These are phyloP conservation scores for Ferdinandea cuprea DNA, from an alignment of 2,888 invertebrate species.

Conservation along the genomic window DNA sequence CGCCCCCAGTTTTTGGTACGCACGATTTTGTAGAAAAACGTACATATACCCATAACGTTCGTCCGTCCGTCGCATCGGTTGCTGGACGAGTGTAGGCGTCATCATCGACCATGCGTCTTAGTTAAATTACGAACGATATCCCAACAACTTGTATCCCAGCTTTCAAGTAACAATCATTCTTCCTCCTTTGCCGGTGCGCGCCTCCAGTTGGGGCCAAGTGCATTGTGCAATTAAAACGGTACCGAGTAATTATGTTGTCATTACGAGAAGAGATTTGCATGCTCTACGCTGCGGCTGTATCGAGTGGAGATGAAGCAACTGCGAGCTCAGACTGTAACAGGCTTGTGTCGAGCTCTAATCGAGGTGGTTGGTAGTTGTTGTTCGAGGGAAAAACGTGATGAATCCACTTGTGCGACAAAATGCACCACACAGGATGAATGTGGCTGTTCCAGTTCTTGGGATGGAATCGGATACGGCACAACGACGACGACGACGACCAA, in stretches of 20 bases:
- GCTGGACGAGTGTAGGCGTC: conserved; percentile 60
- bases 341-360: conserved; percentile 36
- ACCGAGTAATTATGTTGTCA: conserved; percentile 74
- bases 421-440: conserved; percentile 70
- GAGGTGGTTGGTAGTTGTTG: conserved; percentile 35
- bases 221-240: conserved; percentile 75
- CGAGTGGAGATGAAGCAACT: conserved; percentile 28
- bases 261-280: conserved; percentile 74
- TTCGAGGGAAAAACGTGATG: conserved; percentile 71
- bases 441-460: conserved; percentile 63
- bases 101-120: conserved; percentile 38
- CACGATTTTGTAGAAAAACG: conserved; percentile 58
- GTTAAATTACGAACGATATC: conserved; percentile 28
- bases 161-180: conserved; percentile 64
- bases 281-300: conserved; percentile 56
- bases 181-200: conserved; percentile 26
- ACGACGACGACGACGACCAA: conserved; percentile 9
- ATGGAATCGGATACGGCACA: conserved; percentile 38
- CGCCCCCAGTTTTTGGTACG: conserved; percentile 68
- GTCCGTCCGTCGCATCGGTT: conserved; percentile 19
- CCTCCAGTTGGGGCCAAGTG: conserved; percentile 50
- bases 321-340: conserved; percentile 18
- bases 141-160: conserved; percentile 52
- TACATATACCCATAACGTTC: conserved; percentile 36
- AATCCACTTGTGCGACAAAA: conserved; percentile 74